Conservation (phyloP, 2,113 vertebrate species). For the Saimiri boliviensis region DNA sequence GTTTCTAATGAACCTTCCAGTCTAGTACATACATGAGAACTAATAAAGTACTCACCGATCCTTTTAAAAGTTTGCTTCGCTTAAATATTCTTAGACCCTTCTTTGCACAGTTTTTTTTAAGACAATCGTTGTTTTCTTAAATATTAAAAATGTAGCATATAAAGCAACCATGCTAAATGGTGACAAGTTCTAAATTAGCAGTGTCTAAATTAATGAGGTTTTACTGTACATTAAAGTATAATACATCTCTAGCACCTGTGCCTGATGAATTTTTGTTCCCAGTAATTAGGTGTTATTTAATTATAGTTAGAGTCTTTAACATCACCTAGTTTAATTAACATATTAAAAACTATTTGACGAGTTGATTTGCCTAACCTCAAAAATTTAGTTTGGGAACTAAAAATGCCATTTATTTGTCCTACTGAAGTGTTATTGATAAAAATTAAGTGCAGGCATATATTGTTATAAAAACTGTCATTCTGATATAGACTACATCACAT, state of each 20-base stretch:
- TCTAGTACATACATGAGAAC: neutral
- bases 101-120: neutral
- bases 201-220: neutral
- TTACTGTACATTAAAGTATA: neutral
- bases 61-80: neutral
- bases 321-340: conserved; percentile 9
- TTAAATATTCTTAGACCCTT: neutral
- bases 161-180: neutral
- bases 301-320: conserved; percentile 13
- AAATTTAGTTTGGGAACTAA: neutral
- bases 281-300: conserved; percentile 5
- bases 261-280: neutral
- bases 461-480: conserved; percentile 40
- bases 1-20: neutral
- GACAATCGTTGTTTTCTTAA: neutral
- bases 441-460: conserved; percentile 43
- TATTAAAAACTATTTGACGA: conserved; percentile 9
- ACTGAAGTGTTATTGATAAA: conserved; percentile 13
- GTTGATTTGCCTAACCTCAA: neutral
- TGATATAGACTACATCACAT: neutral
- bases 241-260: neutral
- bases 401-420: neutral
- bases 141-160: neutral
- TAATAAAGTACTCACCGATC: neutral
- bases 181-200: neutral